A percentile compares a stretch with the other conserved stretches of the same genome.
phyloP scores from a whole-genome alignment of 2,888 invertebrate genomes.

The Aquatica leii region DNA sequence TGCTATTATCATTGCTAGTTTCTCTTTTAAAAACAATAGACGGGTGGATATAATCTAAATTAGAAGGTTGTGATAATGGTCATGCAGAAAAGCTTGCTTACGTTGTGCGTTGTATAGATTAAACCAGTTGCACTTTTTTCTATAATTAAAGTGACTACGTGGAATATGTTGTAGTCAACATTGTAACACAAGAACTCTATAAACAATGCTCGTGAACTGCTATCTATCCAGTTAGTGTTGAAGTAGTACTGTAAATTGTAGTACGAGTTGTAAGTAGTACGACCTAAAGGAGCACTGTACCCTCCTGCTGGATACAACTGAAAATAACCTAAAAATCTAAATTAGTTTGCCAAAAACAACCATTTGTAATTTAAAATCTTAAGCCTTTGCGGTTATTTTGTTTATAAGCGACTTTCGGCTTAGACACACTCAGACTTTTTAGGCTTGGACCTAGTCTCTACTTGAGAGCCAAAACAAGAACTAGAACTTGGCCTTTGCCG shows the following conservation, averaged over 20 bases:
- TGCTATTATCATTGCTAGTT: conserved; percentile 28
- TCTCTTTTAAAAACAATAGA: conserved; percentile 35
- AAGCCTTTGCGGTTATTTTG: too few species aligned
- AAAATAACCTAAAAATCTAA: conserved; percentile 28
- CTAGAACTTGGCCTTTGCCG: too few species aligned
- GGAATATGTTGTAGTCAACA: conserved; percentile 42
- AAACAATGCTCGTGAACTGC: conserved; percentile 36
- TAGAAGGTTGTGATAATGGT: conserved; percentile 1
- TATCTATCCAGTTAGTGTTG: conserved; percentile 38
- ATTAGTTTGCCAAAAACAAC: too few species aligned
- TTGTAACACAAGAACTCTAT: conserved; percentile 44
- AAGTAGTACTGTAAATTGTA: conserved; percentile 35
- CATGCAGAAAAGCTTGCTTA: conserved; percentile 21
- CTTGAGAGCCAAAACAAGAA: too few species aligned
- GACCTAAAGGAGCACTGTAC: conserved; percentile 36
- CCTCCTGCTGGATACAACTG: conserved; percentile 39
- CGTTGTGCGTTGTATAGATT: conserved; percentile 24
- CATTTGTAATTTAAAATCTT: too few species aligned
- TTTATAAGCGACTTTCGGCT: too few species aligned
- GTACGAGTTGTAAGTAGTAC: conserved; percentile 37
- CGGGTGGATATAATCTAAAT: conserved; percentile 37
- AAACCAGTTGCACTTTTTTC: conserved; percentile 39
- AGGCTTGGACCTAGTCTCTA: too few species aligned
- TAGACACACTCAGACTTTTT: too few species aligned
- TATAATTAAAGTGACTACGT: conserved; percentile 35